Evolutionary conservation across 2,113 vertebrate species (phyloP).

Genomic region (Carlito syrichta): DNA sequence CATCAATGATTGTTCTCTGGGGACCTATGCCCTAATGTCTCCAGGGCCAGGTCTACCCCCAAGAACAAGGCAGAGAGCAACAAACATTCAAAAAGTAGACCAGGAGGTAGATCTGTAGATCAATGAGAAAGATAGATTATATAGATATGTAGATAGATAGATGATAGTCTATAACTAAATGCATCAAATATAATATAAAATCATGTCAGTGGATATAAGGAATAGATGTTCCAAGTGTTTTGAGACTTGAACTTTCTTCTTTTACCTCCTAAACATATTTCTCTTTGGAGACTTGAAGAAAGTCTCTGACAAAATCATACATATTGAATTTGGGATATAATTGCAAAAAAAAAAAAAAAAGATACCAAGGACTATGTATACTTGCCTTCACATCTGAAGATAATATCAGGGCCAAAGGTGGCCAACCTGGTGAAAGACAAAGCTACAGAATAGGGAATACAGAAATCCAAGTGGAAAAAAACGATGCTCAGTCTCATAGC

Average conservation of each 20-base stretch:
- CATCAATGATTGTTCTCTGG: neutral
- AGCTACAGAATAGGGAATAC: neutral
- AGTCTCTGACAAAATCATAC: neutral
- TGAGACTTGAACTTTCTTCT: neutral
- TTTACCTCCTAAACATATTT: neutral
- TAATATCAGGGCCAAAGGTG: neutral
- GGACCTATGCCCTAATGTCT: neutral
- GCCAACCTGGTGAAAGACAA: neutral
- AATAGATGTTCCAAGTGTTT: neutral
- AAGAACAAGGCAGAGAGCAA: neutral
- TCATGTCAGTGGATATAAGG: neutral
- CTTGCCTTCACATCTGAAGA: neutral
- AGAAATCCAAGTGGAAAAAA: neutral
- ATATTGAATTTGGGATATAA: neutral
- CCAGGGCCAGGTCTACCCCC: neutral
- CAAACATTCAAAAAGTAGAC: neutral
- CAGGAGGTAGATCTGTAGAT: neutral
- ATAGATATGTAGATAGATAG: neutral
- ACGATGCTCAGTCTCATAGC: neutral
- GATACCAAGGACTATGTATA: too few species aligned
- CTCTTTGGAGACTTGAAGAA: neutral
- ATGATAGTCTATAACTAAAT: neutral
- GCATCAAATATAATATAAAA: neutral
- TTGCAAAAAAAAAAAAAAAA: neutral
- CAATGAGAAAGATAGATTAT: neutral